A percentile compares a stretch with the other conserved stretches of the same genome.
phyloP scores from a whole-genome alignment of 2,113 vertebrate species.

The Copsychus sechellarum region DNA sequence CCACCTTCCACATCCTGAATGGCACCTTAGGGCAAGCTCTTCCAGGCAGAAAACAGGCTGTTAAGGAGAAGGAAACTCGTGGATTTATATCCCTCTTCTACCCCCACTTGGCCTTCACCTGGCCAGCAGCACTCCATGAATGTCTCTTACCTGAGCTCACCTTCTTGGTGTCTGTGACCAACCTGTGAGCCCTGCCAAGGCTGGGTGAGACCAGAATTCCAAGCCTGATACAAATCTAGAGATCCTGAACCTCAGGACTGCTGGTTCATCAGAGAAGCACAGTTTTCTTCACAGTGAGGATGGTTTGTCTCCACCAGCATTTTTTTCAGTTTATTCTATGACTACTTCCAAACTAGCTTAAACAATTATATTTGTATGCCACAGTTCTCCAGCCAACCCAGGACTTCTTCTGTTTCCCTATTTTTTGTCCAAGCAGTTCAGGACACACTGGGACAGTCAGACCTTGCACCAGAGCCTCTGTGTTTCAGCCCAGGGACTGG shows the following conservation, averaged over 20 bases:
- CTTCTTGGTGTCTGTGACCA: neutral
- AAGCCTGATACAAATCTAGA: neutral
- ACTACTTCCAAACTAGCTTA: neutral
- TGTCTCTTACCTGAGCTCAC: neutral
- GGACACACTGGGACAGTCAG: neutral
- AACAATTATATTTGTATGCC: neutral
- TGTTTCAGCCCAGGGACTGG: neutral
- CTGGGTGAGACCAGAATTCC: neutral
- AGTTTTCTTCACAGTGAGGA: neutral
- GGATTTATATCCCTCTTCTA: neutral
- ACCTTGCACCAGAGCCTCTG: neutral
- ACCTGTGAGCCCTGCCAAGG: neutral
- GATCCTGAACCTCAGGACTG: neutral
- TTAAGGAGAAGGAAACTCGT: neutral
- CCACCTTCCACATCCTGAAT: neutral
- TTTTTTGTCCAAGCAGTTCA: neutral
- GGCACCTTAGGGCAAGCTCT: neutral
- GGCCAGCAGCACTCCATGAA: neutral
- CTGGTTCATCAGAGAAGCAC: neutral
- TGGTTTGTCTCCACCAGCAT: neutral
- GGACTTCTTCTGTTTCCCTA: neutral
- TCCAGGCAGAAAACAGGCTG: neutral
- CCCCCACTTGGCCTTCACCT: accelerated
- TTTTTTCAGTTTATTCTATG: neutral
- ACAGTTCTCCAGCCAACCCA: neutral